Evolutionary conservation across 2,113 vertebrate species (phyloP), one percentile per base, ranked within the genome.

Genomic region (Scomber japonicus): DNA sequence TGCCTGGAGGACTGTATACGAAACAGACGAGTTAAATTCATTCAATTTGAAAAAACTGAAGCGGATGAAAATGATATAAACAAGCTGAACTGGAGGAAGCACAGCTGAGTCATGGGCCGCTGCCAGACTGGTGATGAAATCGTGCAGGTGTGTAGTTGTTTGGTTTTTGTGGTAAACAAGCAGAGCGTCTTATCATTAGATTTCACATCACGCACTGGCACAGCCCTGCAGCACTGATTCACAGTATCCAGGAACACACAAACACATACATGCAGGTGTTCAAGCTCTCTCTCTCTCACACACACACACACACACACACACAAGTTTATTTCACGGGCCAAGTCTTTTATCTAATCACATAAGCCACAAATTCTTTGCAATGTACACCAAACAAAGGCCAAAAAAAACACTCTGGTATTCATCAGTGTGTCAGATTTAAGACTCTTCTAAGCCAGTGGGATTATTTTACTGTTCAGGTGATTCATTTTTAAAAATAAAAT

Each of bases 151-250:
- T 73, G 80, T 54, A 35, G 35, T 63, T 4, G 1, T 51, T 88
- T 40, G n/a, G n/a, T 72, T 68, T 31, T 83, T 64, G 69, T 72
- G 71, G 71, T 51, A 78, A 60, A 61, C 17, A 69, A 77, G 71
- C 68, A 83, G 53, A 63, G 67, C 11, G 48, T 80, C 82, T 78
- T 54, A 78, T 72, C 57, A 88, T 91, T 88, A 80, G 82, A 71
- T 88, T 88, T 89, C 80, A 78, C 77, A 78, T 90, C 88, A 87
- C 84, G 62, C 63, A 78, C 49, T 10, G 14, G 59, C 67, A 77
- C 50, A 86, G 78, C 68, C 69, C 78, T 62, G 77, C 75, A 91
- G 75, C 85, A 40, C 82, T 59, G 75, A 45, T 62, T 60, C 64
- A 80, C 46, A 79, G 53, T 13, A 53, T 59, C 44, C 73, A 77